A percentile compares a stretch with the other conserved stretches of the same genome.
These are phyloP conservation scores for Reticulitermes lucifugus DNA, from an alignment of 2,888 invertebrate species.

Conservation along the genomic window DNA sequence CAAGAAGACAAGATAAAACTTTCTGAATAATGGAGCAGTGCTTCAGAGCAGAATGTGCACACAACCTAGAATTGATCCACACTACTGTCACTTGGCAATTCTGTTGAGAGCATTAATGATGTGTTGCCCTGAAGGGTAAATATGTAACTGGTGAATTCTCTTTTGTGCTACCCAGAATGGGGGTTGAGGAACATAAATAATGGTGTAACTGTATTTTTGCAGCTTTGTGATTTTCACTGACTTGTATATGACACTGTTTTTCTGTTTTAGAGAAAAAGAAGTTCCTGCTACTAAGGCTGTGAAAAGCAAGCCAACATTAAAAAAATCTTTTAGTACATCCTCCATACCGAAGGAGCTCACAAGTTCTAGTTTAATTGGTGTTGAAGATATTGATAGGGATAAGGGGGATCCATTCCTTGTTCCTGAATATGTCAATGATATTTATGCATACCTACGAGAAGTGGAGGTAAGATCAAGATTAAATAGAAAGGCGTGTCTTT, in stretches of 20 bases:
- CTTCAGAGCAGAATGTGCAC: too few relatives aligned
- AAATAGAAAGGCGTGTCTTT: slow-evolving; percentile 48
- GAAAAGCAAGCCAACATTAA: neutral
- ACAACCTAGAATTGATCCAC: too few relatives aligned
- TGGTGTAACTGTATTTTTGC: too few relatives aligned
- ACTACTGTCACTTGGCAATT: too few relatives aligned
- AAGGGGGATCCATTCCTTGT: slow-evolving; percentile 81
- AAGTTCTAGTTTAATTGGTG: neutral
- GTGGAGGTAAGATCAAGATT: slow-evolving; percentile 71
- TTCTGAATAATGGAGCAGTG: too few relatives aligned
- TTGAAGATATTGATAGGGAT: slow-evolving; percentile 82
- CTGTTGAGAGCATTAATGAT: too few relatives aligned
- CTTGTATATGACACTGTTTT: neutral
- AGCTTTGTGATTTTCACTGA: too few relatives aligned
- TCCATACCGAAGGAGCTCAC: neutral
- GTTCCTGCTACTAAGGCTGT: neutral
- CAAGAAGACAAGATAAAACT: too few relatives aligned
- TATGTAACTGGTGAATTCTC: too few relatives aligned
- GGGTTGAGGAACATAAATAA: too few relatives aligned
- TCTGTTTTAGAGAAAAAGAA: neutral
- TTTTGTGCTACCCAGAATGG: too few relatives aligned
- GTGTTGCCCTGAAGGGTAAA: too few relatives aligned
- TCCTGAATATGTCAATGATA: slow-evolving; percentile 89
- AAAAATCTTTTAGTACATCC: neutral
- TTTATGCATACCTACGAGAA: slow-evolving; percentile 83